Evolutionary conservation across 2,797 vertebrate species (phyloP), one percentile per base, ranked within the genome.

Genomic region (Poecilia gillii): DNA sequence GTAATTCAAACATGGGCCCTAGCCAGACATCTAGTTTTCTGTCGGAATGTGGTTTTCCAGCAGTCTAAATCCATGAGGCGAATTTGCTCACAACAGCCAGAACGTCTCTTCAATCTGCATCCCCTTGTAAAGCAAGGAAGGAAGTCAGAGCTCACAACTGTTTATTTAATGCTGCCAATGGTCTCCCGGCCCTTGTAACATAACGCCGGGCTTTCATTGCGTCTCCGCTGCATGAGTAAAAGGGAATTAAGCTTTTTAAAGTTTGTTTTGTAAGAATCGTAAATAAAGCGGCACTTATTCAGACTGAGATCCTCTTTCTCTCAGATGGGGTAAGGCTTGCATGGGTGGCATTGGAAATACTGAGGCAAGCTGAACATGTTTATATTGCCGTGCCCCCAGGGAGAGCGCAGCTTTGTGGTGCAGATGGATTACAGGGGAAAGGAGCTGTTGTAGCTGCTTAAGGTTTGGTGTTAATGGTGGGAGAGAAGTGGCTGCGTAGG

Each of bases 331-430:
- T 80, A 89, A 75, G 87, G 85, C 87, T 91, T 68, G 82, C 88
- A 89, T 93, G 89, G 93, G 91, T 92, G 93, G 91, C 87, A 92
- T 94, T 94, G 95, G 93, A 94, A 95, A 94, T 85, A 93, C 83
- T 93, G 92, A 94, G 90, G 84, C 93, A 89, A 83, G 86, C 88
- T 86, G 88, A 88, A 90, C 86, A 89, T 95, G 93, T 94, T 94
- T 93, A 87, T 93, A 86, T 91, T 93, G 89, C 87, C 85, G 84
- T 85, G 90, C 94, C 93, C 89, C 92, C 74, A 53, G 84, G 91
- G 92, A 91, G 90, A 88, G 89, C 70, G 82, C 87, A 91, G 91
- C 90, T 92, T 91, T 86, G 89, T 90, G 92, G 91, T 87, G 84
- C 82, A 91, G 90, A 92, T 92, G 93, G 86, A 93, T 92, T 91